phyloP scores from a whole-genome alignment of 2,113 vertebrate species.

The Macrotus californicus region DNA sequence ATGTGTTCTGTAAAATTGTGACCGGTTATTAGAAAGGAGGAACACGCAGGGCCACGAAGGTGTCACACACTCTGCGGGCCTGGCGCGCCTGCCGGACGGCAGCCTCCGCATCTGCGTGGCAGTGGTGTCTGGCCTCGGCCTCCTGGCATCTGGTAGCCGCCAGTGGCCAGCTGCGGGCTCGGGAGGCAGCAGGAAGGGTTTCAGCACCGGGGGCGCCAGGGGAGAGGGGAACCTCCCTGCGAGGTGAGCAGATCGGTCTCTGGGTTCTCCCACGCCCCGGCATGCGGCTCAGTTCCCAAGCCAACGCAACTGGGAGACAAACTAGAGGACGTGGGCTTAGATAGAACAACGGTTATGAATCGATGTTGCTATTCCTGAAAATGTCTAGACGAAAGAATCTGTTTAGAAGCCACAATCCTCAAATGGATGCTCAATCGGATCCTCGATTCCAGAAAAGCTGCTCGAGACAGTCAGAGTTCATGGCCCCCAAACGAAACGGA shows the following conservation, averaged over 20 bases:
- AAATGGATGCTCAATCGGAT: neutral
- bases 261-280: neutral
- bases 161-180: neutral
- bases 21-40: conserved; percentile 77
- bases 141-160: neutral
- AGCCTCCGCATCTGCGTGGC: neutral
- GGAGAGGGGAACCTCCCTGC: neutral
- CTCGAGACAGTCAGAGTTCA: neutral
- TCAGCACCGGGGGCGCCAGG: neutral
- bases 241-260: fast-evolving
- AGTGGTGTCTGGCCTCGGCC: neutral
- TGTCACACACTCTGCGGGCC: conserved; percentile 61
- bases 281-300: neutral
- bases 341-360: neutral
- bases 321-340: neutral
- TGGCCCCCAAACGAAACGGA: fast-evolving
- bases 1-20: conserved; percentile 75
- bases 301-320: neutral
- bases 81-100: neutral
- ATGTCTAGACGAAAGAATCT: neutral
- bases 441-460: neutral
- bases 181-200: neutral
- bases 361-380: neutral
- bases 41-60: conserved; percentile 71
- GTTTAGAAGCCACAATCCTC: neutral